Conservation (phyloP, 2,113 vertebrate genomes). For the Sceloporus undulatus region DNA sequence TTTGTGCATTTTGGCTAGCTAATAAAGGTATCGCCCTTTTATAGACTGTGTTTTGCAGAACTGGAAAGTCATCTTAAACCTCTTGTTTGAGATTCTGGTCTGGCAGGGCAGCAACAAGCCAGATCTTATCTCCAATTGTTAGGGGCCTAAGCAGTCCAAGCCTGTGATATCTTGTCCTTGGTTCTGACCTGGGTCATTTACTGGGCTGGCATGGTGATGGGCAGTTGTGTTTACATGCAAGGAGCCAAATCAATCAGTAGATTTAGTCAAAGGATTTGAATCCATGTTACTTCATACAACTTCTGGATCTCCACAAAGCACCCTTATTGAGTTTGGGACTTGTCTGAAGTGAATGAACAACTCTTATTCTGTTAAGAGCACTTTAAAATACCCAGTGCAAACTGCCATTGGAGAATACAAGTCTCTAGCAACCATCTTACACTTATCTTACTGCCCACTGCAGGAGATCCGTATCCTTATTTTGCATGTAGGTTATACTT, state of each 20-base stretch:
- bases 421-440: background rate
- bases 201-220: no score
- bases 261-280: background rate
- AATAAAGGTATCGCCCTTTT: no score
- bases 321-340: background rate
- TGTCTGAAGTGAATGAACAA: background rate
- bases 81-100: no score
- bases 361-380: background rate
- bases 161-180: no score
- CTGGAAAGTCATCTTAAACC: no score
- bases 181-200: no score
- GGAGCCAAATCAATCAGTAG: background rate
- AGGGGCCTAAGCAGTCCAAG: no score
- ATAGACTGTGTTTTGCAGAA: no score
- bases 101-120: no score
- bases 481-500: conserved; percentile 48
- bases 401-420: background rate
- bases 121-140: no score
- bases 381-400: background rate
- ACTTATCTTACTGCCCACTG: conserved; percentile 6
- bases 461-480: conserved; percentile 38
- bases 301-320: background rate
- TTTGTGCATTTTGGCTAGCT: no score
- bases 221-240: background rate
- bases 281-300: background rate